Base-by-base conservation (phyloP, 1,140 invertebrate genomes). In the Holcopasites calliopsidis region DNA sequence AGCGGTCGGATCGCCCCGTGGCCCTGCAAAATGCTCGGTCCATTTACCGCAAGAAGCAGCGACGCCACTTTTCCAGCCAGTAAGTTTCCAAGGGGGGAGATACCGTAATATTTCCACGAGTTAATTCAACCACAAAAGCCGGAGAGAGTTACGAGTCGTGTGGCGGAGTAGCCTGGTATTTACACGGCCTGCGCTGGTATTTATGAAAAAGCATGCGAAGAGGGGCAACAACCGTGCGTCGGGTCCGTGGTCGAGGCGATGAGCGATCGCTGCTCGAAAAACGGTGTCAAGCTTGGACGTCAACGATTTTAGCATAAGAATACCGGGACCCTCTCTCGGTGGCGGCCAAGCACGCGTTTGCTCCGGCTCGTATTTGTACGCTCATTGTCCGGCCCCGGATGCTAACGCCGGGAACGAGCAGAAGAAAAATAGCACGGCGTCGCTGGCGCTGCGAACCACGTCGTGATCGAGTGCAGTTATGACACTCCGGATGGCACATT, bases 381-480 rank as follows among this genome's bases (percentile, higher is more conserved):
- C 54, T 77, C 61, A 82, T 83, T 83, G 81, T 83, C 55, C 79
- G 47, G 62, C 11, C 69, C 69, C 52, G 74, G 69, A 77, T 73
- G 68, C 57, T 77, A 77, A 77, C 75, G 57, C 75, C 69, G 40
- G 38, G 18, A 61, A 72, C 50, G 75, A 60, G n/a, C 38, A 64
- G 49, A 79, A 83, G 81, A 83, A 83, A 83, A 83, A 83, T 83
- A 77, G 80, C n/a, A 73, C 64, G 61, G 76, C 80, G 80, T 78
- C 80, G 50, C 70, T 64, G 80, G 62, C 54, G 33, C 76, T 55
- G 71, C 76, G 81, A 79, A 73, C 69, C 57, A 54, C 70, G 71
- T 58, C 44, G 71, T 83, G 82, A 83, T 83, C 82, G 82, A 83
- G 82, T 83, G 80, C 72, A 83, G 80, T 83, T 83, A 83, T 82